Base-by-base conservation (phyloP, 2,888 invertebrate genomes). In the Anthophora plumipes region DNA sequence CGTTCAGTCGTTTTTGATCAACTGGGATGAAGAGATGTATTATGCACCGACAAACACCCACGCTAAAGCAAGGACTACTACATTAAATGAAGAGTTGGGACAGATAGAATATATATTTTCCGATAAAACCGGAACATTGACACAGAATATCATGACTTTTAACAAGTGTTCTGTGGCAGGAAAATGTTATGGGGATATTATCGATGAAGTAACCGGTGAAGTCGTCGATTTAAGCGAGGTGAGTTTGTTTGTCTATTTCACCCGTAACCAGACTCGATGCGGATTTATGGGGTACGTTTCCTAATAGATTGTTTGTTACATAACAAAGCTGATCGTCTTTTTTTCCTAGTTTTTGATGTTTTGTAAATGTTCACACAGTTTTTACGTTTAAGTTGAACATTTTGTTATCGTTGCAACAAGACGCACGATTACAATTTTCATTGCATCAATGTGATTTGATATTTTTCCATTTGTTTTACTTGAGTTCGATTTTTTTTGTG, bases 31-130 rank as follows among this genome's bases (percentile, higher is more conserved):
- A 92, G 97, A 99, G 94, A 99, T 99, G 99, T 98, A 97, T 94
- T 97, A 98, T 93, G 97, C 97, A 88, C 96, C 97, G 93, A 96
- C 96, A 88, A 97, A 97, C 89, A 98, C 98, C 54, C 96, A 97
- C 88, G 99, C 99, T 84, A 98, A 98, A 94, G 98, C 99, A 75
- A 95, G 99, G 88, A 99, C 99, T 66, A 99, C 99, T 41, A 99
- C 99, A 43, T 95, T 99, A 75, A 99, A 99, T 94, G 99, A 99
- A 94, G 99, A 99, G 94, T 95, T 99, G 87, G 99, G 99, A 88
- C 99, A 99, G 95, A 99, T 99, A 91, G 98, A 99, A 94, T 99
- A 99, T 94, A 97, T 99, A 92, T 99, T 99, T 95, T 99, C 99
- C 66, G 99, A 99, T 94, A 99, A 99, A 95, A 99, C 99, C 82